phyloP scores from a whole-genome alignment of 1,140 invertebrate species.

The Oncopodura yosiiana region DNA sequence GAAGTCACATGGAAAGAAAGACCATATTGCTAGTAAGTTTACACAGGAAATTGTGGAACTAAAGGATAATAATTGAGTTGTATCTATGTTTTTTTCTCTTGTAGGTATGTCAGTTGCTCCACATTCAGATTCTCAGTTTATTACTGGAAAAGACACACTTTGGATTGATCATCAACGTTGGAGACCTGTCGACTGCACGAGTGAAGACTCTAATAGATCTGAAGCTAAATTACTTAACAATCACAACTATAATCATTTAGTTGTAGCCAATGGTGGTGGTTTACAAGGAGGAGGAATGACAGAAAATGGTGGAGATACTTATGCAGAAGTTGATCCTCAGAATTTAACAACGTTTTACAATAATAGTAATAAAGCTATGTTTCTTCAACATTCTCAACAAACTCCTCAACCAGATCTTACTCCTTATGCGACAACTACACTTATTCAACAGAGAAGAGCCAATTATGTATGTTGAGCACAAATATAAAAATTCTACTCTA shows the following conservation, averaged over 20 bases:
- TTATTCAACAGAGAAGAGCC: slow-evolving; percentile 42
- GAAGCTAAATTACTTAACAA: slow-evolving; percentile 52
- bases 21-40: slow-evolving; percentile 35
- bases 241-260: too few relatives aligned
- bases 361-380: slow-evolving; percentile 42
- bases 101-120: slow-evolving; percentile 33
- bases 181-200: slow-evolving; percentile 49
- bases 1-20: slow-evolving; percentile 37
- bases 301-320: too few relatives aligned
- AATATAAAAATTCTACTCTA: slow-evolving; percentile 4
- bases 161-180: slow-evolving; percentile 68
- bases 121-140: slow-evolving; percentile 34
- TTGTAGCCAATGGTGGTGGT: slow-evolving; percentile 33
- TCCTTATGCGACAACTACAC: slow-evolving; percentile 72
- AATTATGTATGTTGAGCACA: slow-evolving; percentile 33
- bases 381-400: slow-evolving; percentile 27
- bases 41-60: slow-evolving; percentile 26
- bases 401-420: slow-evolving; percentile 48
- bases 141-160: slow-evolving; percentile 54
- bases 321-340: slow-evolving; percentile 64
- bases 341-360: slow-evolving; percentile 71
- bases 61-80: slow-evolving; percentile 24
- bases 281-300: slow-evolving; percentile 41
- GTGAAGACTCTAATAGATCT: slow-evolving; percentile 50
- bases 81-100: slow-evolving; percentile 1